phyloP scores from a whole-genome alignment of 2,113 vertebrate genomes.

The Struthidea cinerea region DNA sequence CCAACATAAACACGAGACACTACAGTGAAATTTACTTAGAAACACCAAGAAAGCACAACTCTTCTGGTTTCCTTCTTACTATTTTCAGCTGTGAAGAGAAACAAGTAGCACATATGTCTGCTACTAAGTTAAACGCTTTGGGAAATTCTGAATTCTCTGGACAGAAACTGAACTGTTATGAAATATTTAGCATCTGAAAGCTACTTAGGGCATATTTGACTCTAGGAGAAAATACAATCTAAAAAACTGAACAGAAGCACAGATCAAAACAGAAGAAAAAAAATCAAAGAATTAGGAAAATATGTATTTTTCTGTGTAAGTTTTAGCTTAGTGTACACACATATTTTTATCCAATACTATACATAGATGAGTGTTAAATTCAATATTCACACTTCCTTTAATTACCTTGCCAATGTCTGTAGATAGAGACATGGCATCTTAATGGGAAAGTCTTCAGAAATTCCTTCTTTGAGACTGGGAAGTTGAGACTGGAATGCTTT shows the following conservation, averaged over 20 bases:
- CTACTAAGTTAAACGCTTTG: not conserved
- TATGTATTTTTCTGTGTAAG: not conserved
- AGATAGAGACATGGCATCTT: conserved; percentile 98
- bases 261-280: not conserved
- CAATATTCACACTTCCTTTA: not conserved
- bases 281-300: not conserved
- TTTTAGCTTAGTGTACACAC: not conserved
- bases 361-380: not conserved
- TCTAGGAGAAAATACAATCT: not conserved
- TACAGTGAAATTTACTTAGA: not conserved
- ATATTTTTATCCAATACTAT: not conserved
- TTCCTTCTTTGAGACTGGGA: conserved; percentile 93
- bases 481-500: conserved; percentile 90
- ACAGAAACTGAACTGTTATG: not conserved
- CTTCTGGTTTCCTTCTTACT: not conserved
- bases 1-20: not conserved
- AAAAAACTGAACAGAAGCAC: not conserved
- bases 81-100: not conserved
- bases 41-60: not conserved
- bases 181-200: not conserved
- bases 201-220: not conserved
- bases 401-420: conserved; percentile 91
- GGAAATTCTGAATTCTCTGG: not conserved
- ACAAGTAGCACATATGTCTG: not conserved
- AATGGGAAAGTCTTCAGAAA: conserved; percentile 91